Base-by-base conservation (phyloP, 2,888 invertebrate species). In the Calliphora vomitoria region DNA sequence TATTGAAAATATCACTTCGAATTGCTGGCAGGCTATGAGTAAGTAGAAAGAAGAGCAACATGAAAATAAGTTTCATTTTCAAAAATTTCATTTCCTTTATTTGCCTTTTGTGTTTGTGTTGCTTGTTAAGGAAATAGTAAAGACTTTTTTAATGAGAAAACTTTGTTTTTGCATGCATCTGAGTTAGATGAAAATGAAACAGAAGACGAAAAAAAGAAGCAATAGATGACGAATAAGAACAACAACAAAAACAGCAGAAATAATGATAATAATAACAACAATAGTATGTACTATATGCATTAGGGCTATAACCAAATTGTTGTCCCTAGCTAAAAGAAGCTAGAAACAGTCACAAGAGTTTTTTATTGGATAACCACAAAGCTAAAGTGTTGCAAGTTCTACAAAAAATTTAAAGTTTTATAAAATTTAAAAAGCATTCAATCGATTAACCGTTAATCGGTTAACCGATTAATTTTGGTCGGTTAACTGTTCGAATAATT, bases 91-190 rank as follows among this genome's bases (percentile, higher is more conserved):
- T 80, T 85, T 85, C 79, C 84, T 62, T 74, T 75, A 75, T 80
- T 85, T 85, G 60, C 31, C 68, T 85, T 80, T 75, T 71, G 69
- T 85, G 69, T 79, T 78, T 85, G 84, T 60, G 66, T 74, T 79
- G 58, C 58, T 85, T 85, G 72, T 83, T 68, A 80, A 64, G 84
- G 84, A 85, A 85, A 80, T 85, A 80, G 84, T 85, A 74, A 80
- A 60, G 84, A 85, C 84, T 85, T 85, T 85, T 84, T 85, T 85
- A 85, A 85, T 80, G 85, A 85, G 85, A 85, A 85, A 85, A 85
- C 85, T 85, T 85, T 85, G 75, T 81, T 85, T 85, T 75, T 80
- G 68, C 75, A 62, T 80, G 74, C 74, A 76, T 69, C 60, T 62
- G 50, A 38, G 35, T 50, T 38, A 53, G 41, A 25, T 66, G 66